phyloP scores from a whole-genome alignment of 2,113 vertebrate genomes.

The Egretta garzetta region DNA sequence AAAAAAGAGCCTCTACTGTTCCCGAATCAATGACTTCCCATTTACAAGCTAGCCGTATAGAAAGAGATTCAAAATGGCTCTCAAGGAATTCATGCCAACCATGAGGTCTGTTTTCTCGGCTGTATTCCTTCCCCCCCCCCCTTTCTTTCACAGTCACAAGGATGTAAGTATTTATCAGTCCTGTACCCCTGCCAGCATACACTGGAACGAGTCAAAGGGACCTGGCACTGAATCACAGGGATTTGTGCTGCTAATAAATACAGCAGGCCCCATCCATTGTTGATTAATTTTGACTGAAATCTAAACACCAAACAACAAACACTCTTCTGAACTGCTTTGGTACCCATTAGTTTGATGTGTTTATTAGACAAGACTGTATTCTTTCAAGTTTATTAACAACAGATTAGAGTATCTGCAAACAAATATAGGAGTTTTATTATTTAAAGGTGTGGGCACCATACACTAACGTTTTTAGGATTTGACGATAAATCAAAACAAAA shows the following conservation, averaged over 20 bases:
- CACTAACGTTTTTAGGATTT: conserved; percentile 21
- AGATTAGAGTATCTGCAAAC: conserved; percentile 78
- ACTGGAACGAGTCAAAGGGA: conserved; percentile 73
- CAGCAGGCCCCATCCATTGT: conserved; percentile 74
- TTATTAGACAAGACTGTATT: conserved; percentile 79
- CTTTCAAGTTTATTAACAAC: conserved; percentile 83
- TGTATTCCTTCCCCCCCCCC: conserved; percentile 8
- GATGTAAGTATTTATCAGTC: conserved; percentile 78
- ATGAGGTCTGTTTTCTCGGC: conserved; percentile 61
- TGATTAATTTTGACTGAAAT: conserved; percentile 82
- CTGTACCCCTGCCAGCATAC: conserved; percentile 75
- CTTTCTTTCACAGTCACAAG: conserved; percentile 66
- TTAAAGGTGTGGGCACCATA: conserved; percentile 49
- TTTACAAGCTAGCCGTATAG: conserved; percentile 63
- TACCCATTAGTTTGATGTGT: conserved; percentile 80
- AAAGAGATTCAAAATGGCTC: conserved; percentile 79
- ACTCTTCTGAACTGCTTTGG: conserved; percentile 71
- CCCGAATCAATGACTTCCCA: conserved; percentile 77
- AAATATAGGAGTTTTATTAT: conserved; percentile 67
- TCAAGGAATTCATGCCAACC: conserved; percentile 72
- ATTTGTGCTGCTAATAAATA: conserved; percentile 79
- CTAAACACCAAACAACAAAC: conserved; percentile 82
- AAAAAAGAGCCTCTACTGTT: conserved; percentile 74
- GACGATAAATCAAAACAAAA: conserved; percentile 54
- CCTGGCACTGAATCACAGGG: conserved; percentile 79